These are phyloP conservation scores for Lampropteryx suffumata DNA, from an alignment of 2,888 invertebrate genomes.

Conservation along the genomic window DNA sequence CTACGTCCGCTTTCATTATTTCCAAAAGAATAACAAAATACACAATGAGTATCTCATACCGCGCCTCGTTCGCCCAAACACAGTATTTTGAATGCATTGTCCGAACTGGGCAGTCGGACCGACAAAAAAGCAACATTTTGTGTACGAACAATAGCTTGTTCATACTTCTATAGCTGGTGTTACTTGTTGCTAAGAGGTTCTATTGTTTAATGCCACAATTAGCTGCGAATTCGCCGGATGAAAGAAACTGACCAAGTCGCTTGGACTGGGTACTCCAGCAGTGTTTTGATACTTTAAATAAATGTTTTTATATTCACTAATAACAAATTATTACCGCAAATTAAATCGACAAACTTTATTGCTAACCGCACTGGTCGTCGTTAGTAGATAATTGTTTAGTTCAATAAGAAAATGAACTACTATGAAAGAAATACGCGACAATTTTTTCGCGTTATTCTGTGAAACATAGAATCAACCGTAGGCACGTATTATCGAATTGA, in stretches of 20 bases:
- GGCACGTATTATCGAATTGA: too few relatives aligned
- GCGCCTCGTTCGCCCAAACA: constrained; percentile 15
- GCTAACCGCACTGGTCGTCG: too few relatives aligned
- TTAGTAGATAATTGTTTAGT: too few relatives aligned
- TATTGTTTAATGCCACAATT: constrained; percentile 82
- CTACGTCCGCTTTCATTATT: neutral
- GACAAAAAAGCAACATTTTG: constrained; percentile 27
- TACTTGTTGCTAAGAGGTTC: constrained; percentile 72
- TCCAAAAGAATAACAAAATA: constrained; percentile 9
- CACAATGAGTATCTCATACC: constrained; percentile 7
- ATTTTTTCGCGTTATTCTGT: too few relatives aligned
- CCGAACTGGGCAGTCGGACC: constrained; percentile 19
- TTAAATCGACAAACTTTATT: too few relatives aligned
- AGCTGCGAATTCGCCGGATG: constrained; percentile 71
- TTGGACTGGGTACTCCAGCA: constrained; percentile 33
- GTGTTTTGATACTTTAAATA: constrained; percentile 47
- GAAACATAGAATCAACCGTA: too few relatives aligned
- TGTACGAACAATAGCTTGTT: constrained; percentile 52
- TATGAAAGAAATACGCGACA: too few relatives aligned
- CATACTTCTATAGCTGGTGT: constrained; percentile 33
- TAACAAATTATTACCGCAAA: too few relatives aligned
- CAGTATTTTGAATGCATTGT: constrained; percentile 28
- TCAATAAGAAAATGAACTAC: too few relatives aligned
- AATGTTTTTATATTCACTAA: too few relatives aligned
- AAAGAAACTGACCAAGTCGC: constrained; percentile 80